Conservation (phyloP, 2,797 vertebrate species). For the Petrocephalus schoutedeni region DNA sequence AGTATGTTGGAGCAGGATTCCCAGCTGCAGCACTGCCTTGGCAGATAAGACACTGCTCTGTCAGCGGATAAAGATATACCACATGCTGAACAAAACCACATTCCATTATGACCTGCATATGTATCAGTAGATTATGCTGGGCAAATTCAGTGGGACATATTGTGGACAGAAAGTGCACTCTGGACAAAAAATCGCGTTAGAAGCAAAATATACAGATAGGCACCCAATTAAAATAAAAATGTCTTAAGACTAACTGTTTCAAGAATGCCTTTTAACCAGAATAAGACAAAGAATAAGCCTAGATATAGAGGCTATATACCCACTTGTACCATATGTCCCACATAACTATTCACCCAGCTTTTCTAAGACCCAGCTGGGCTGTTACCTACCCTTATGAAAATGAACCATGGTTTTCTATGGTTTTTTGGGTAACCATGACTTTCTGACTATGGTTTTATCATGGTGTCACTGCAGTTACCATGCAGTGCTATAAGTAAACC, state of each 20-base stretch:
- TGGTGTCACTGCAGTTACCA: no score
- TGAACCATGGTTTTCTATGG: no score
- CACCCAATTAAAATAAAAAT: neutral
- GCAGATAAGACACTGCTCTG: conserved; percentile 50
- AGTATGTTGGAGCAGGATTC: conserved; percentile 23
- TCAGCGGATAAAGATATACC: conserved; percentile 46
- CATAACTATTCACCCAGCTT: neutral
- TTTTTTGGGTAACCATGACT: no score
- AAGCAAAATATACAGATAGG: neutral
- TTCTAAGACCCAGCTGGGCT: neutral
- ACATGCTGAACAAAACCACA: conserved; percentile 33
- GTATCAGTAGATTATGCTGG: neutral
- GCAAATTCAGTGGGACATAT: neutral
- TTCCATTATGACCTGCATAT: conserved; percentile 38
- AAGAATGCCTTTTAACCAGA: neutral
- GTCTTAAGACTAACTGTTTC: neutral
- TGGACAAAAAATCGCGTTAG: neutral
- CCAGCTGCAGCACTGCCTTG: conserved; percentile 43
- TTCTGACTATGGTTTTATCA: no score
- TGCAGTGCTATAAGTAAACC: no score
- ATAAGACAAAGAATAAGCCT: neutral
- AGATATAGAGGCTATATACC: neutral
- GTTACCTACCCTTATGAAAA: no score
- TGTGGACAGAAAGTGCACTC: neutral
- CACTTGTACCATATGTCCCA: neutral